Base-by-base conservation (phyloP, 2,888 invertebrate genomes). In the Protophormia terraenovae region DNA sequence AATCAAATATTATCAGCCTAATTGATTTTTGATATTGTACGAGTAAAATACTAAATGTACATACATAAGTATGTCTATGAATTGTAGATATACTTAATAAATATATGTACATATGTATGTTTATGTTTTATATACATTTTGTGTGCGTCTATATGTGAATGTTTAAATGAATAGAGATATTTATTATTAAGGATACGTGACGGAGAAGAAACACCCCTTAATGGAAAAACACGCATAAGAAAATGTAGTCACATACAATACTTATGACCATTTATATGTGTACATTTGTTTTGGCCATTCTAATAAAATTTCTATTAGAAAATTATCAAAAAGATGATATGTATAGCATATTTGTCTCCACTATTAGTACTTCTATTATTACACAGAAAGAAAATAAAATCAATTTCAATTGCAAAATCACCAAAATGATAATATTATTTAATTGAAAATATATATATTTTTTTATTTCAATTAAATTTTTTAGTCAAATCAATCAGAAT, bases 11-110 rank as follows among this genome's bases (percentile, higher is more conserved):
- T 58, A 50, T 32, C 5, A 29, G 7, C 50, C 50, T 69, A 69
- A 69, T 69, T 50, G 50, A 69, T 69, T 69, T 69, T 69, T 19
- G 32, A 67, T 67, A 67, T 50, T n/a, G 7, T 67, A 47, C 50
- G 29, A 27, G 41, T 41, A 66, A 7, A 45, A 19, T 58, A n/a
- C 6, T 16, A 58, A 58, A 55, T 7, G 29, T n/a, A 55, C n/a
- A 29, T n/a, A 29, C 3, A 2, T 29, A 55, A n/a, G 19, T 35
- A 22, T 19, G 19, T 38, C 10, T 55, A 62, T 62, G 12, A 0
- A 19, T 47, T 1, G 10, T 8, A 41, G 12, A 41, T 6, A 14
- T 14, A 41, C 14, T 3, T n/a, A 29, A 2, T 35, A 5, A 16
- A 8, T n/a, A 35, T 14, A 3, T 3, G 32, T 60, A 32, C 8